Evolutionary conservation across 2,888 invertebrate genomes (phyloP), one percentile per base, ranked within the genome.

Genomic region (Bembecia ichneumoniformis): DNA sequence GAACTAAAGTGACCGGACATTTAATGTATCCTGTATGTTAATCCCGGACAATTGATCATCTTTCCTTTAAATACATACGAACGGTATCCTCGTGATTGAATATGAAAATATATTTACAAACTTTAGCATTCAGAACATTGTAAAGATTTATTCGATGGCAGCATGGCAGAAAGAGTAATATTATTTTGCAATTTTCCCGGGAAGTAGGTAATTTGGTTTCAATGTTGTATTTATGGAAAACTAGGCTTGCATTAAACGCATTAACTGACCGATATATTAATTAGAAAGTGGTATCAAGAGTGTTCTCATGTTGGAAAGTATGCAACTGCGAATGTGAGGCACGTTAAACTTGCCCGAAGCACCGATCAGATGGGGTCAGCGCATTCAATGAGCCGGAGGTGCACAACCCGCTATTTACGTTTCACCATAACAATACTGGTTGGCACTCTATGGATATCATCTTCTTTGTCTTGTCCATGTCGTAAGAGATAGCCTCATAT

Each of bases 321-420:
- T 36, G 40, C 3, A 40, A 40, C n/a, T 40, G 40, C 40, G 40
- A 40, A 40, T 40, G 40, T 40, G 40, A n/a, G 14, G 40, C 40
- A 40, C 40, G 40, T 40, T 40, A 40, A 40, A 65, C 64, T 68
- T 60, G 74, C 73, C 74, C 65, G 71, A 59, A 76, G 74, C 71
- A 63, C 60, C 74, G 80, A 86, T 84, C 86, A 86, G 83, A 86
- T 86, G 84, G 77, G 86, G 86, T 86, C 86, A 84, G 77, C 82
- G 82, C 77, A 82, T 86, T 86, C 81, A 84, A 84, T 86, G 77
- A 83, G 81, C 78, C 84, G 86, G 84, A 86, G 84, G 77, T 79
- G 76, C 77, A 69, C 74, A 81, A 82, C 84, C 80, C 79, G 82
- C 83, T 82, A 78, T 82, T 82, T 83, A 82, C 79, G 82, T 83